Conservation (phyloP, 2,113 vertebrate genomes). For the Nothocercus julius region DNA sequence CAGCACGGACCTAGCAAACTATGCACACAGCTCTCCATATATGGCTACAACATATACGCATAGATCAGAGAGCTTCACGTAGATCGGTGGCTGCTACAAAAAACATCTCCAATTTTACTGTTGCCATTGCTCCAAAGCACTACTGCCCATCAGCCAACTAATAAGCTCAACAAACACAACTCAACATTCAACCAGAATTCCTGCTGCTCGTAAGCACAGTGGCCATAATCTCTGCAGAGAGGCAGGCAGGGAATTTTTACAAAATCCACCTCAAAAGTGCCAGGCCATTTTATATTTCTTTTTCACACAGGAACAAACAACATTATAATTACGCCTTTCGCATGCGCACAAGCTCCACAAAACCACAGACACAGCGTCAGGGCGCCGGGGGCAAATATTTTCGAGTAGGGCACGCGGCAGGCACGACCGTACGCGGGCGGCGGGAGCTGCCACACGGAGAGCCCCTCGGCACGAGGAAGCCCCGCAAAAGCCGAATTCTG, state of each 20-base stretch:
- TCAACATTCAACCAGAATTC: background rate
- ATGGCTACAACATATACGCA: accelerated
- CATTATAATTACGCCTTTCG: background rate
- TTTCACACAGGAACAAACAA: background rate
- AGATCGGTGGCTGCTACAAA: background rate
- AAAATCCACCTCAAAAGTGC: background rate
- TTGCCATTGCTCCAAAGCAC: background rate
- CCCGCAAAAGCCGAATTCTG: background rate
- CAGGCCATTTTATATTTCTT: background rate
- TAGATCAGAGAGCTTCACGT: accelerated
- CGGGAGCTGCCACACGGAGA: accelerated
- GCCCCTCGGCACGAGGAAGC: accelerated
- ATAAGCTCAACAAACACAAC: background rate
- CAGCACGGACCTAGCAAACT: background rate
- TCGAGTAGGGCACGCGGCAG: accelerated
- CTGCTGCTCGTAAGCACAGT: accelerated
- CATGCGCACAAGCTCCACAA: background rate
- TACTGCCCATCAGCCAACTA: background rate
- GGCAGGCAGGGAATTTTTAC: accelerated
- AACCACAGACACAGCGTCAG: background rate
- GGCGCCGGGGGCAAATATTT: background rate
- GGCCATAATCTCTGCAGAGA: background rate
- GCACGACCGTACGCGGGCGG: accelerated
- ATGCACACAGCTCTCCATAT: accelerated
- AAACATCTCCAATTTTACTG: background rate